phyloP scores from a whole-genome alignment of 2,113 vertebrate species.

The Cryptomyrus ogoouensis region DNA sequence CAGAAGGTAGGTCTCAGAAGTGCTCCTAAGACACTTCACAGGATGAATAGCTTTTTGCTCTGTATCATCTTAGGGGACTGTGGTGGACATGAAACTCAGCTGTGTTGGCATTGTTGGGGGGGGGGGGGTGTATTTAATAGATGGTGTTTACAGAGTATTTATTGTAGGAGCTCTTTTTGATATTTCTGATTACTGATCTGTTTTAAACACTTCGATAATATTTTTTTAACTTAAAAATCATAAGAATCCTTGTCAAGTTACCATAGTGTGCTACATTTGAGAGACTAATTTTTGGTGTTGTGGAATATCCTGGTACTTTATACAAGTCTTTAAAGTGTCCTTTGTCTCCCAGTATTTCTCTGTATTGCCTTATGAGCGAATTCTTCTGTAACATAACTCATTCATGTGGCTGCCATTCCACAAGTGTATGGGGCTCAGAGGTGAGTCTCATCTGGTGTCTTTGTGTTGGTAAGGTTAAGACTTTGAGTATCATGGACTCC shows the following conservation, averaged over 20 bases:
- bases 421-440: neutral
- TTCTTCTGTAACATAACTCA: neutral
- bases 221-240: neutral
- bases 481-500: neutral
- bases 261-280: neutral
- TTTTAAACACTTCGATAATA: neutral
- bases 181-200: neutral
- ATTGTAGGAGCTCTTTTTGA: neutral
- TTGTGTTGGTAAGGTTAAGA: neutral
- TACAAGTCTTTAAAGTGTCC: neutral
- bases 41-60: neutral
- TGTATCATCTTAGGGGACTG: neutral
- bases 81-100: neutral
- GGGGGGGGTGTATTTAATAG: neutral
- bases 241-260: neutral
- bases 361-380: neutral
- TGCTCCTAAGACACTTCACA: neutral
- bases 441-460: neutral
- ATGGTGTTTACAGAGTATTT: neutral
- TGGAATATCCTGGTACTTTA: slow-evolving; percentile 3
- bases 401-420: neutral
- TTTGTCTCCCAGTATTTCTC: neutral
- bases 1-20: slow-evolving; percentile 69
- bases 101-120: neutral
- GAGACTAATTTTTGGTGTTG: neutral